Percentiles rank a stretch among this genome's conserved stretches.
Evolutionary conservation across 2,888 invertebrate species (phyloP).

Genomic region (Anorthoa munda): DNA sequence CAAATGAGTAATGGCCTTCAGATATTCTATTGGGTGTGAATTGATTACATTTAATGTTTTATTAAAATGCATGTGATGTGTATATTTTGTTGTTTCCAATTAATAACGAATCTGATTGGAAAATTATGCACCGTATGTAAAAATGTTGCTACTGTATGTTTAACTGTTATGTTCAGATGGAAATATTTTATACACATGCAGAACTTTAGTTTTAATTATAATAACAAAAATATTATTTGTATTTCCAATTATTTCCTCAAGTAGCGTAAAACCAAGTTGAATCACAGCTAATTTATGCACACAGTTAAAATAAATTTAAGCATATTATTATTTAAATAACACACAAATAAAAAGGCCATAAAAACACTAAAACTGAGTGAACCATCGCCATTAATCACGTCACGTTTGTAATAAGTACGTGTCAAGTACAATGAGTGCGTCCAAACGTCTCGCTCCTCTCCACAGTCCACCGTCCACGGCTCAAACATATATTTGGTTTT

Average conservation of each 20-base stretch:
- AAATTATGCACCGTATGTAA: constrained; percentile 49
- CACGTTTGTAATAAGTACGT: constrained; percentile 61
- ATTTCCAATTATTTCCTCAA: neutral
- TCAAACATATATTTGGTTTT: constrained; percentile 79
- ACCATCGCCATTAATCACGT: constrained; percentile 67
- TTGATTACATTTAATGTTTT: constrained; percentile 67
- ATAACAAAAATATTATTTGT: neutral
- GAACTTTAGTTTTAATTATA: neutral
- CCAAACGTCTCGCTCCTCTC: constrained; percentile 59
- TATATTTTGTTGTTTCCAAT: constrained; percentile 63
- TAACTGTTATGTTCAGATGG: constrained; percentile 1
- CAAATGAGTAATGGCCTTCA: constrained; percentile 51
- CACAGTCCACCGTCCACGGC: constrained; percentile 17
- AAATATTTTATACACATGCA: neutral
- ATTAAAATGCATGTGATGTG: constrained; percentile 63
- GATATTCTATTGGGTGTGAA: constrained; percentile 60
- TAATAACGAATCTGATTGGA: constrained; percentile 55
- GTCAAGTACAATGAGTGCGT: constrained; percentile 65
- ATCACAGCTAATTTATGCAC: constrained; percentile 18
- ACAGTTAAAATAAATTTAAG: constrained; percentile 63
- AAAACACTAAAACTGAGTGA: constrained; percentile 62
- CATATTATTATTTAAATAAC: constrained; percentile 64
- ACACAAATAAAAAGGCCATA: constrained; percentile 66
- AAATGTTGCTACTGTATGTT: constrained; percentile 50
- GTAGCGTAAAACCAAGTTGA: constrained; percentile 7